Evolutionary conservation across 2,888 invertebrate genomes (phyloP), one percentile per base, ranked within the genome.

Genomic region (Lasioglossum leucozonium): DNA sequence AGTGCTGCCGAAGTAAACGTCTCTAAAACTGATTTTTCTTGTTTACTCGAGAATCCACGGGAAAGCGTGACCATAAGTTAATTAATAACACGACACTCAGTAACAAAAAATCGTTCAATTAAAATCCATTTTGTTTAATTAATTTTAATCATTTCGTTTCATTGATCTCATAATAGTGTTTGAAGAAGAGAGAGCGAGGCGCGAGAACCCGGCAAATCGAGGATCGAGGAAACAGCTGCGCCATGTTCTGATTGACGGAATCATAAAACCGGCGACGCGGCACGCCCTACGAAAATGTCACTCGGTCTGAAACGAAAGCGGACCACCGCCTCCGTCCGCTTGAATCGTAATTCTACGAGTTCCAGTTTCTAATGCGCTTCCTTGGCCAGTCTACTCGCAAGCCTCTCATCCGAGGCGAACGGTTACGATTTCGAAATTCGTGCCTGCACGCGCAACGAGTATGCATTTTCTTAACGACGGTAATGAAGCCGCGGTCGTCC

Each of bases 391-490:
- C 40, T 67, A 6, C 47, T 47, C 55, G 16, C 13, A 11, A 16
- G 16, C 10, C 77, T 47, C 34, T 81, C 58, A 6, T 73, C 58
- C 69, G 37, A 34, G 30, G 44, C 51, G 30, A 58, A 72, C 75
- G 40, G 55, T 79, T 72, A 58, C 40, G 47, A 78, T 82, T 78
- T 88, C 71, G 51, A 76, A 73, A 85, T 80, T 87, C 79, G 65
- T 51, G 71, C 62, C 65, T 37, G 26, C 16, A 69, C 30, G 62
- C 65, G 30, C 44, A 62, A 34, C 42, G 30, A 40, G 47, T 71
- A 58, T 79, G 76, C 78, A 67, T 86, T 74, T 84, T 51, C 79
- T 87, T 87, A 84, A 86, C 82, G 83, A 78, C 67, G 65, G 76
- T 72, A 77, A 88, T 77, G 75, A 88, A 88, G 62, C 58, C 76